Base-by-base conservation (phyloP, 2,113 vertebrate species). In the Zapus hudsonius region DNA sequence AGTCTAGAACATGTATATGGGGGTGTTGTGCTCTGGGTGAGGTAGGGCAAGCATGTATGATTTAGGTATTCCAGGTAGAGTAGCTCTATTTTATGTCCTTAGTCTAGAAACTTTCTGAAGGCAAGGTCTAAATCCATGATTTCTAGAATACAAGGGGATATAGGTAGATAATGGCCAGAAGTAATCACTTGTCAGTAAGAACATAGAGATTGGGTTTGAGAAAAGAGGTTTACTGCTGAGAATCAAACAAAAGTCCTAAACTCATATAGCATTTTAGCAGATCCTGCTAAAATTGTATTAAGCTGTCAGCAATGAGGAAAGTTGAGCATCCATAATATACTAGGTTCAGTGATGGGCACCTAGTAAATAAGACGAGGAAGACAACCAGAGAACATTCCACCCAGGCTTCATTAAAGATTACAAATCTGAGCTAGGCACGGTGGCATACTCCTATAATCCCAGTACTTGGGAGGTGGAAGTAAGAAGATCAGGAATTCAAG, bases 381-480 rank as follows among this genome's bases (percentile, higher is more conserved):
- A 87, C 7, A 38, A 23, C 2, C 6, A 33, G 44, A 33, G 44
- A 70, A 42, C 29, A 64, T 63, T 90, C 44, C 85, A 23, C 52
- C 22, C 31, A 42, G 86, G 38, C 61, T 88, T 83, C 92, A 94
- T 92, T 91, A 90, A 90, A 96, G 82, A 93, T 94, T 89, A 84
- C 78, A 19, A 69, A 81, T 93, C 88, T 10, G 52, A 55, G 44
- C 44, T 25, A 17, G 33, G 7, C 7, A 38, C 27, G 22, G 23
- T 55, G 69, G 23, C 42, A 55, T 15, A 55, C 15, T 52, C 64
- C 44, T 52, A 84, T 7, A 38, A 70, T 52, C 33, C 23, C 10
- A 20, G n/a, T 20, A 79, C 4, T 38, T 59, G 52, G 64, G 82
- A 33, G 52, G 64, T 8, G 52, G 64, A 25, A 16, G 15, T 16